Evolutionary conservation across 2,113 vertebrate genomes (phyloP).

Genomic region (Phycodurus eques): DNA sequence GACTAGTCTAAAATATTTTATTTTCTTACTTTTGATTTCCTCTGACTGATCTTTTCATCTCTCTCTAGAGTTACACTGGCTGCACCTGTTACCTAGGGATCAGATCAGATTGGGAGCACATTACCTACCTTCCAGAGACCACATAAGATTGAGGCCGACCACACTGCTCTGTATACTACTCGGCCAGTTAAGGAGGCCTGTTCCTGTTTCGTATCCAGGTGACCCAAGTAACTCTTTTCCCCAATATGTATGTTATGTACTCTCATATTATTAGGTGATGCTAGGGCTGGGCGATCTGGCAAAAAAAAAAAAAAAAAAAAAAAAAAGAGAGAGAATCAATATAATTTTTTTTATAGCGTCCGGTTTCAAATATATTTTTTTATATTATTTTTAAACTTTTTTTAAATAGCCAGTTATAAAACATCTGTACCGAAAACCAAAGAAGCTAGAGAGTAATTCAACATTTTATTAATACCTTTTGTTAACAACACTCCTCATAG

Average conservation of each 20-base stretch:
- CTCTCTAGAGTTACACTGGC: constrained; percentile 25
- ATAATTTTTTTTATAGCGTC: no score
- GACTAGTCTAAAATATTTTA: not conserved
- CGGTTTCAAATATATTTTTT: no score
- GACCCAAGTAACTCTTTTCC: constrained; percentile 9
- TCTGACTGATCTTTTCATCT: not conserved
- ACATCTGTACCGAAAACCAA: no score
- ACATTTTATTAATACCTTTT: no score
- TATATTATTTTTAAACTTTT: no score
- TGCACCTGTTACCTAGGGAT: constrained; percentile 24
- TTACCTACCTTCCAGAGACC: constrained; percentile 29
- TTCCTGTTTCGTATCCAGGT: constrained; percentile 63
- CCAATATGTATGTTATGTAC: not conserved
- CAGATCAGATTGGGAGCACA: constrained; percentile 7
- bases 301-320: no score
- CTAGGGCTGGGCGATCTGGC: not conserved
- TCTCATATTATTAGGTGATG: constrained; percentile 16
- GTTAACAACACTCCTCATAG: no score
- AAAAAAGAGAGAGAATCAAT: no score
- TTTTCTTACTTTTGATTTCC: not conserved
- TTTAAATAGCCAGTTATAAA: no score
- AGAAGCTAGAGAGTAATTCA: no score
- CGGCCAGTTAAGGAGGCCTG: constrained; percentile 41
- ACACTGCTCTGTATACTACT: constrained; percentile 32
- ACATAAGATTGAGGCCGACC: constrained; percentile 24